Base-by-base conservation (phyloP, 2,113 vertebrate species). In the Rutilus rutilus region DNA sequence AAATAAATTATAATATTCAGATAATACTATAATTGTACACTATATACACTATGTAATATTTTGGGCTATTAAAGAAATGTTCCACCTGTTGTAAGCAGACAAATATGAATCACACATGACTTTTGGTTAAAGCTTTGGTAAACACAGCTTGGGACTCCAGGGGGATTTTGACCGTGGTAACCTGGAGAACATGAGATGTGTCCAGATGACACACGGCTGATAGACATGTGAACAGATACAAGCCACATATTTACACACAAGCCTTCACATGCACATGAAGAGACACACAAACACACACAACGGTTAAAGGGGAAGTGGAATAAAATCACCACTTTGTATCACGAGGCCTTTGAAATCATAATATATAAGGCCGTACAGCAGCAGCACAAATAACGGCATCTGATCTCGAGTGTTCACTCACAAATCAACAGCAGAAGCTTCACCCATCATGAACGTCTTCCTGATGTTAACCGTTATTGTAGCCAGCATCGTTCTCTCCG, bases 271-370 rank as follows among this genome's bases (percentile, higher is more conserved):
- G 23, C 12, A 85, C 12, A 77, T 33, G 4, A 7, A 77, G 10
- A 86, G 9, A 36, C 39, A 69, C n/a, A 47, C 39, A 27, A 11
- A 39, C 57, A 83, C 74, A 47, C 39, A 36, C 23, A 60, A 39
- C 23, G 4, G 30, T 15, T 39, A 78, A 52, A 23, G 65, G 47
- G 84, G 87, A 88, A 88, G 84, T 88, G 59, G 39, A 62, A 8
- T 23, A 86, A 78, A 65, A 78, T 62, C 42, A 27, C 15, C 74
- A 47, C 84, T 14, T 7, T 27, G 17, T 15, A 88, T 78, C 91
- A 92, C 90, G 89, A 93, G 92, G 91, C 77, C 8, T 0, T 21
- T 82, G 11, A 30, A 64, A 84, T 67, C 85, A 89, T 86, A 91
- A 82, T 52, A 78, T 86, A 78, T 62, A 88, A 78, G 23, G 15